These are phyloP conservation scores for Chloroceryle amazona DNA, from an alignment of 2,797 vertebrate genomes.

Conservation along the genomic window DNA sequence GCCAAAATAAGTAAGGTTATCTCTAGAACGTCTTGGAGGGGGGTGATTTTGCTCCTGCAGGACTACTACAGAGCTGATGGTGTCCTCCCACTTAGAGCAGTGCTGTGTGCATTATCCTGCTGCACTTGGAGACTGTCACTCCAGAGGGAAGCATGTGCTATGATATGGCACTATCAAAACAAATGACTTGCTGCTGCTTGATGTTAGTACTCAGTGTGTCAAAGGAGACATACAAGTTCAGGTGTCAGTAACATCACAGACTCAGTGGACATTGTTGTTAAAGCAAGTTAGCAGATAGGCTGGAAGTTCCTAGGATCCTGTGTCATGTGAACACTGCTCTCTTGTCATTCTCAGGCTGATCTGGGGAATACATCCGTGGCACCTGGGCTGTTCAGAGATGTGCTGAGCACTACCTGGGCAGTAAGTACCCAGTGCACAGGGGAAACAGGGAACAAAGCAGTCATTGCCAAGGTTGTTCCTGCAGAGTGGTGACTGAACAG, in stretches of 20 bases:
- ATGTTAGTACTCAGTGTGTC: background rate
- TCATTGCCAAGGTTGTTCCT: background rate
- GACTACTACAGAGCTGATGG: background rate
- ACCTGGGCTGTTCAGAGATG: background rate
- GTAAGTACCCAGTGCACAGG: background rate
- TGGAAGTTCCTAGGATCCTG: background rate
- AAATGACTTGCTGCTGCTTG: background rate
- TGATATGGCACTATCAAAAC: accelerated
- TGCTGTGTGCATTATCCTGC: background rate
- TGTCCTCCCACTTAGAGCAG: background rate
- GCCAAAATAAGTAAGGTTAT: background rate
- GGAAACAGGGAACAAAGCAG: background rate
- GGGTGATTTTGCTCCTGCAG: background rate
- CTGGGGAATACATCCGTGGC: accelerated
- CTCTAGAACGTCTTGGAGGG: background rate
- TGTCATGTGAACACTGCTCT: accelerated
- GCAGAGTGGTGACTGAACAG: background rate
- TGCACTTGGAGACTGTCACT: background rate
- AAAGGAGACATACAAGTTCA: background rate
- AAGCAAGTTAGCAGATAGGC: background rate
- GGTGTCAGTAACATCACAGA: background rate
- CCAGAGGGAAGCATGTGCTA: background rate
- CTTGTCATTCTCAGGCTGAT: background rate
- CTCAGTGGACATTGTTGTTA: background rate
- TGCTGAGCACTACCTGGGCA: background rate